These are phyloP conservation scores for Hemibagrus wyckioides DNA, from an alignment of 2,113 vertebrate genomes.

Conservation along the genomic window DNA sequence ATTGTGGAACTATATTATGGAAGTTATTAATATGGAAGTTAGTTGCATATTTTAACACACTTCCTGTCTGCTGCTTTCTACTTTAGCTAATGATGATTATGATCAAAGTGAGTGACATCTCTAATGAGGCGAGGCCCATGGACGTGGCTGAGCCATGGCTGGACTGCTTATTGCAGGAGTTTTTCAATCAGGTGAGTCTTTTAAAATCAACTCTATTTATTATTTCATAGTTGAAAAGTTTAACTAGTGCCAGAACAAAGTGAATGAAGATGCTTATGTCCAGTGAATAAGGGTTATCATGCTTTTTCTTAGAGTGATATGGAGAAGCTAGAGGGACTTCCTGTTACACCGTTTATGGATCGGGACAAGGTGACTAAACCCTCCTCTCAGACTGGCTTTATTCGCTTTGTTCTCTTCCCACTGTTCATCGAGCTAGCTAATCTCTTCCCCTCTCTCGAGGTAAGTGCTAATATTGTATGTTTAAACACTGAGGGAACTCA, in stretches of 20 bases:
- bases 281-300: background rate
- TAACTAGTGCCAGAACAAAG: background rate
- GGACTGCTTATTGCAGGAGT: conserved; percentile 80
- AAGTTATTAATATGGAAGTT: too few species aligned
- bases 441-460: conserved; percentile 78
- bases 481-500: background rate
- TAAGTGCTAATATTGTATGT: conserved; percentile 43
- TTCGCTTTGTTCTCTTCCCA: conserved; percentile 77
- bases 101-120: conserved; percentile 81
- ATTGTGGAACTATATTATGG: too few species aligned
- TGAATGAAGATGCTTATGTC: background rate
- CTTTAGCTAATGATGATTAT: conserved; percentile 75
- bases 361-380: conserved; percentile 79
- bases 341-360: conserved; percentile 80
- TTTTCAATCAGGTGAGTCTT: conserved; percentile 75
- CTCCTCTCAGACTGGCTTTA: conserved; percentile 78
- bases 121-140: conserved; percentile 78
- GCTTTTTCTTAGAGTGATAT: conserved; percentile 70
- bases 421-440: conserved; percentile 77
- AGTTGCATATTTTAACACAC: background rate
- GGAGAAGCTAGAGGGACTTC: conserved; percentile 80
- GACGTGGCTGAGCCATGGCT: conserved; percentile 81
- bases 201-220: background rate
- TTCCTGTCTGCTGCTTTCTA: conserved; percentile 5
- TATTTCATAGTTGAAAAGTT: background rate